Base-by-base conservation (phyloP, 2,888 invertebrate genomes). In the Timandra comae region DNA sequence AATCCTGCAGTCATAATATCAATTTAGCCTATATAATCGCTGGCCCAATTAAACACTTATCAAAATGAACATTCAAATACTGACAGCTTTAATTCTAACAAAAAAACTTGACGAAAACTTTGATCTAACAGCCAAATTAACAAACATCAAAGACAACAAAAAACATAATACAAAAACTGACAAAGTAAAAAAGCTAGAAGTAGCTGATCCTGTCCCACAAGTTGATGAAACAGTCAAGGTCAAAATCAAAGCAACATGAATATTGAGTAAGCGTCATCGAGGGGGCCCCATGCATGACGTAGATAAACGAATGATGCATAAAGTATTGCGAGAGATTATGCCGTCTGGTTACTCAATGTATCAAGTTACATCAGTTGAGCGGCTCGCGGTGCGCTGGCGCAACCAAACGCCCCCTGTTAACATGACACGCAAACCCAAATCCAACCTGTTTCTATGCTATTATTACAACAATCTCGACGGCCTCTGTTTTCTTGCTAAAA, bases 361-460 rank as follows among this genome's bases (percentile, higher is more conserved):
- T 56, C 44, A 49, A 44, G 63, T 78, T 78, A 74, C 79, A 62
- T 78, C 75, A 76, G 46, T 5, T 16, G 6, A 16, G 12, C 36
- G 39, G 56, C 56, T 57, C 58, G 49, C 47, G 50, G 35, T 36
- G 52, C 48, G 40, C 45, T 60, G 54, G 56, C 63, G 62, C 61
- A 60, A 54, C 67, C 11, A 26, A 28, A 22, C 28, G 28, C 29
- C 12, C 38, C 35, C 33, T 36, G 46, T 52, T 47, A 16, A 16
- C n/a, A 54, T 73, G 78, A 75, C 81, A 79, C 67, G 56, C 63
- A 74, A 76, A 81, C 80, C 74, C 54, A 73, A 66, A 72, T 72
- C 64, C 65, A 66, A 54, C 52, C 42, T 33, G 53, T 51, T 35
- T 32, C 11, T 10, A 27, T 8, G 10, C 21, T 13, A 29, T 27